phyloP scores from a whole-genome alignment of 2,113 vertebrate genomes.

The Bombycilla garrulus region DNA sequence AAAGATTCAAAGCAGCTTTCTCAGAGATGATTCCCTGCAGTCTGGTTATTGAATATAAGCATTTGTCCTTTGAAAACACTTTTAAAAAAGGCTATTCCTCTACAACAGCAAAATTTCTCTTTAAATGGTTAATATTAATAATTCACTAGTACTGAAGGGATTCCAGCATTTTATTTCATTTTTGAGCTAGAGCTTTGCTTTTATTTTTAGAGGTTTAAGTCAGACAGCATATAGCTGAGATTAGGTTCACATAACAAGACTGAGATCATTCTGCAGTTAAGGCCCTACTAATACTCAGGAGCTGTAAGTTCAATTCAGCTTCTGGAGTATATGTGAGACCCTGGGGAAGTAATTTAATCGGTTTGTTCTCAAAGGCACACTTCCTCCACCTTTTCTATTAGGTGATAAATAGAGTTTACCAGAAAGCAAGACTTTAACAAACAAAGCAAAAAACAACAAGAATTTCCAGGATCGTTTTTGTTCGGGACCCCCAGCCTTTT shows the following conservation, averaged over 20 bases:
- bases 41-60: constrained; percentile 1
- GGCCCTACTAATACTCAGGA: not conserved
- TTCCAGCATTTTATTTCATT: not conserved
- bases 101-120: not conserved
- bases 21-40: not conserved
- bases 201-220: not conserved
- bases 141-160: not conserved
- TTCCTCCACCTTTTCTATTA: not conserved
- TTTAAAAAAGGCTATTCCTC: not conserved
- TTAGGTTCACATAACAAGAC: not conserved
- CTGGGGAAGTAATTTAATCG: not conserved
- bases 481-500: not conserved
- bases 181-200: not conserved
- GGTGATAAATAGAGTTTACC: not conserved
- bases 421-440: not conserved
- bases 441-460: not conserved
- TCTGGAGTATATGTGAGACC: not conserved
- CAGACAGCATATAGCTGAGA: not conserved
- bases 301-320: not conserved
- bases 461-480: not conserved
- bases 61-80: constrained; percentile 12
- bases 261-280: not conserved
- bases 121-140: constrained; percentile 25
- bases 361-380: not conserved
- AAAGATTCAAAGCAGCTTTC: constrained; percentile 4